phyloP scores from a whole-genome alignment of 2,888 invertebrate genomes.

The Zygogramma bicolorata region DNA sequence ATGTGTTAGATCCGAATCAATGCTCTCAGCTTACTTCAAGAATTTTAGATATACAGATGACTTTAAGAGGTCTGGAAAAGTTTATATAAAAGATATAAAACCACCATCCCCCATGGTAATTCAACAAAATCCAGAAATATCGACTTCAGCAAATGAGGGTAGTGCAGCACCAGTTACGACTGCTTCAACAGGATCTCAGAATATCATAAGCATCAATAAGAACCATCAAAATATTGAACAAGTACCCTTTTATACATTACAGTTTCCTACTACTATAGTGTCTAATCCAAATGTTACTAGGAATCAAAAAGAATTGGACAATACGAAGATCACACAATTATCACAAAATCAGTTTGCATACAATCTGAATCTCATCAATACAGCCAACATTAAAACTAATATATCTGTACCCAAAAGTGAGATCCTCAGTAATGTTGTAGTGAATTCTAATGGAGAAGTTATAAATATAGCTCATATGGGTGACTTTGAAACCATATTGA shows the following conservation, averaged over 20 bases:
- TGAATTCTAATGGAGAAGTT: slow-evolving; percentile 63
- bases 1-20: slow-evolving; percentile 75
- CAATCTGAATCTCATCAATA: slow-evolving; percentile 58
- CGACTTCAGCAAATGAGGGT: slow-evolving; percentile 33
- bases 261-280: slow-evolving; percentile 55
- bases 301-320: slow-evolving; percentile 35
- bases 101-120: slow-evolving; percentile 26
- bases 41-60: slow-evolving; percentile 73
- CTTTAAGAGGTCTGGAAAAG: slow-evolving; percentile 74
- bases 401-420: slow-evolving; percentile 52
- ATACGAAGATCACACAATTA: slow-evolving; percentile 34
- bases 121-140: slow-evolving; percentile 32
- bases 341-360: slow-evolving; percentile 54
- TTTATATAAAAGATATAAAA: slow-evolving; percentile 71
- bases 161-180: slow-evolving; percentile 26
- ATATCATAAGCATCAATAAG: slow-evolving; percentile 30
- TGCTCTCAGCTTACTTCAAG: slow-evolving; percentile 76
- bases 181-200: slow-evolving; percentile 24
- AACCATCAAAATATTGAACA: slow-evolving; percentile 39
- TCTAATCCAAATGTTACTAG: slow-evolving; percentile 47
- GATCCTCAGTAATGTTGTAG: slow-evolving; percentile 59
- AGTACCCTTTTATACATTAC: slow-evolving; percentile 55
- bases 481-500: slow-evolving; percentile 57
- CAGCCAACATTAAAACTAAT: slow-evolving; percentile 53
- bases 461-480: slow-evolving; percentile 60